Conservation (phyloP, 1,140 invertebrate species). For the Trichoplusia ni region DNA sequence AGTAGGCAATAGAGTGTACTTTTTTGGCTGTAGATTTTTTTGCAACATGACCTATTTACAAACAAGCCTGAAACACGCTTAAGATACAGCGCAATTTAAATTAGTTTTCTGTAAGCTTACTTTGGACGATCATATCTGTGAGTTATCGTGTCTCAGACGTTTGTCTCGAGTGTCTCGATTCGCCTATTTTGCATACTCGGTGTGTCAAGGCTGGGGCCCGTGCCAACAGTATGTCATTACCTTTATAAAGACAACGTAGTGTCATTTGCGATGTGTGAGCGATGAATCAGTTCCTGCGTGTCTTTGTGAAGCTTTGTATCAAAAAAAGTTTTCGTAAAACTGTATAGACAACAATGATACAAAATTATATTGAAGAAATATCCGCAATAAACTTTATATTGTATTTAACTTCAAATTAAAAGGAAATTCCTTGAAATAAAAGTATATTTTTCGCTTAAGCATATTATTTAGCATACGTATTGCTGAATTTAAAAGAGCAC, state of each 20-base stretch:
- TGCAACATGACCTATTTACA: slow-evolving; percentile 8
- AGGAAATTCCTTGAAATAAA: too few relatives aligned
- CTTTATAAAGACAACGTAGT: slow-evolving; percentile 6
- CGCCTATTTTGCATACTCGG: slow-evolving; percentile 20
- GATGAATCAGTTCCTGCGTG: neutral
- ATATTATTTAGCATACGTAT: too few relatives aligned
- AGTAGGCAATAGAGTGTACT: too few relatives aligned
- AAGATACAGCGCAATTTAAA: slow-evolving; percentile 30
- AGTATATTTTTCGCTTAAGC: too few relatives aligned
- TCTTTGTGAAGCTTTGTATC: too few relatives aligned
- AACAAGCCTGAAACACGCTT: slow-evolving; percentile 3
- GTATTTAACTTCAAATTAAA: too few relatives aligned
- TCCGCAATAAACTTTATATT: too few relatives aligned
- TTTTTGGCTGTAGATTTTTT: too few relatives aligned
- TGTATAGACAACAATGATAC: too few relatives aligned
- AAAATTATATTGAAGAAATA: too few relatives aligned
- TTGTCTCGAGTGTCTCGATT: slow-evolving; percentile 4
- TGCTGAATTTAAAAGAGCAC: too few relatives aligned
- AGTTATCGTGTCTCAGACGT: slow-evolving; percentile 13
- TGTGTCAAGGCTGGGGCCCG: slow-evolving; percentile 22
- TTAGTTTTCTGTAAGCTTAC: slow-evolving; percentile 35
- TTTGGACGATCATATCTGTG: slow-evolving; percentile 30
- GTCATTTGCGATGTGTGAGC: slow-evolving; percentile 2
- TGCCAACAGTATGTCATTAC: slow-evolving; percentile 25
- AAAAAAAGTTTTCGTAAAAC: too few relatives aligned